Evolutionary conservation across 2,888 invertebrate species (phyloP).

Genomic region (Amiota mariae): DNA sequence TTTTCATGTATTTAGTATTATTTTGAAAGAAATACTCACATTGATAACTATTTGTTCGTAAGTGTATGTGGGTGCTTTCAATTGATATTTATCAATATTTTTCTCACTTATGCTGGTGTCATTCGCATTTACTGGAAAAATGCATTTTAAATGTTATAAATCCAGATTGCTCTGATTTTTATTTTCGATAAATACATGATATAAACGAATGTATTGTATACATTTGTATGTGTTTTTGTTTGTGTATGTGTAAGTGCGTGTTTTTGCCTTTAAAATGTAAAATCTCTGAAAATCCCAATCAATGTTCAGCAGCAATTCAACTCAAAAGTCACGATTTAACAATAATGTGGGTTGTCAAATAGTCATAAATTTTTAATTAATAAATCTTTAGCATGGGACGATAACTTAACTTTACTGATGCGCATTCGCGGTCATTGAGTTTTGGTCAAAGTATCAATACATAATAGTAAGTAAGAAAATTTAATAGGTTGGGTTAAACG

Average conservation of each 20-base stretch:
- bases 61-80: constrained; percentile 56
- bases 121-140: constrained; percentile 51
- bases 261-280: background rate
- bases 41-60: too few relatives aligned
- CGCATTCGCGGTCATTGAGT: constrained; percentile 12
- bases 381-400: constrained; percentile 47
- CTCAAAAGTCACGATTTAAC: constrained; percentile 64
- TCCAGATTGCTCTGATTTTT: constrained; percentile 45
- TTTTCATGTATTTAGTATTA: too few relatives aligned
- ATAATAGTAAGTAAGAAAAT: constrained; percentile 46
- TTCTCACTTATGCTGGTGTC: constrained; percentile 54
- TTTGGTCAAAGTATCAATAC: background rate
- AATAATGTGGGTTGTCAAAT: constrained; percentile 67
- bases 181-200: background rate
- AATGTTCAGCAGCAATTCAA: constrained; percentile 45
- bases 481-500: constrained; percentile 65
- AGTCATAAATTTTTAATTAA: constrained; percentile 61
- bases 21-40: too few relatives aligned
- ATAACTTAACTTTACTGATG: constrained; percentile 6
- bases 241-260: too few relatives aligned
- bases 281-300: constrained; percentile 13
- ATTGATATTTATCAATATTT: constrained; percentile 44
- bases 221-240: too few relatives aligned
- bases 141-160: constrained; percentile 1
- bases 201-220: constrained; percentile 36